Base-by-base conservation (phyloP, 2,797 vertebrate genomes). In the Schizopygopsis pylzovi region DNA sequence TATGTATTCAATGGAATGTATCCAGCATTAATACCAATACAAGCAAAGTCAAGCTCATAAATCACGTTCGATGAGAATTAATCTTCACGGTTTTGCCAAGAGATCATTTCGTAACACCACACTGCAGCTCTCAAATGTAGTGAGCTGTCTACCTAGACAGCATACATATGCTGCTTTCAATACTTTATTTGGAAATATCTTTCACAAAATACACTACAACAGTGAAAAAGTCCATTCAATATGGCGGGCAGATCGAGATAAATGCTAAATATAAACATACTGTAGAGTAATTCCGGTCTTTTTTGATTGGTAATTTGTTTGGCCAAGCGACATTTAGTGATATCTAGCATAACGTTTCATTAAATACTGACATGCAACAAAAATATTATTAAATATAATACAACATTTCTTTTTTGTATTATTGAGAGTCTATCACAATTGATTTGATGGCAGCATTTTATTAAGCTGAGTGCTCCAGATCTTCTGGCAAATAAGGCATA, bases 41-140 rank as follows among this genome's bases (percentile, higher is more conserved):
- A 39, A 22, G 45, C n/a, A 0, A 70, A 84, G 49, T 22, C 63
- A 79, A 43, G 41, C 67, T 70, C 65, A 71, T 79, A 71, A 79
- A 84, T 84, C 83, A 84, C 33, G 65, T 84, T 71, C 75, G 83
- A 79, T 52, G 41, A 79, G 83, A 84, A 84, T 59, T 84, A 68
- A 78, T 47, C 61, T 78, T 79, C 49, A 59, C 12, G 20, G 18
- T 78, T 68, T 54, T 59, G 63, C 65, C 63, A 84, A 78, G 83
- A n/a, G 37, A 79, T 84, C 37, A 22, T 78, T 79, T 78, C 75
- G 39, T 77, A 84, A 71, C 73, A 4, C 22, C 63, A 78, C 47
- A 84, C 75, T 68, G 37, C 18, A 13, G 20, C 45, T 77, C 47
- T 37, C 54, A 54, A 20, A 22, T 5, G 28, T 12, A 28, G 22